A percentile compares a stretch with the other conserved stretches of the same genome.
These are phyloP conservation scores for Himalopsyche japonica DNA, from an alignment of 2,888 invertebrate genomes.

Conservation along the genomic window DNA sequence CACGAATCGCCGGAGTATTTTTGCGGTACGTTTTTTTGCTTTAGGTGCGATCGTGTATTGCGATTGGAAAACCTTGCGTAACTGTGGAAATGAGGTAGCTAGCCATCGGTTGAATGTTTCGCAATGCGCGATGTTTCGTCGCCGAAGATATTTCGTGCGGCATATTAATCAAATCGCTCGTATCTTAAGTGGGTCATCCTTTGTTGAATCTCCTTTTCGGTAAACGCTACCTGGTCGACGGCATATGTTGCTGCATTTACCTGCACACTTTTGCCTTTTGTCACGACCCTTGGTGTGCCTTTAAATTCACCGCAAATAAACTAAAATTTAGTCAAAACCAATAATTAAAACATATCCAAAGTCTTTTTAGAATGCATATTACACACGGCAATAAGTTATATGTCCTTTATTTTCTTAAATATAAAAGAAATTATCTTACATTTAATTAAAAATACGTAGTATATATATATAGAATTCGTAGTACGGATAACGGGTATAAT, in stretches of 20 bases:
- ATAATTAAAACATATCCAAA: too few species aligned
- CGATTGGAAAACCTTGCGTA: neutral
- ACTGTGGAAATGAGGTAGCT: neutral
- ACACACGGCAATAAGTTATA: too few species aligned
- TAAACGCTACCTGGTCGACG: neutral
- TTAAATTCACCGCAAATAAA: too few species aligned
- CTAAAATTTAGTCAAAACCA: too few species aligned
- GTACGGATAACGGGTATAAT: too few species aligned
- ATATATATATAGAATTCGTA: too few species aligned
- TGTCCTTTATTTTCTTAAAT: too few species aligned
- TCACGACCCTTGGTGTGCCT: neutral
- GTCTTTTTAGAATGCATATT: too few species aligned
- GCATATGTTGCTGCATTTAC: neutral
- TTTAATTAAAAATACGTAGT: too few species aligned
- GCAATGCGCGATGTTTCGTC: neutral
- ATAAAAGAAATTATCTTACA: too few species aligned
- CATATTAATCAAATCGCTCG: neutral
- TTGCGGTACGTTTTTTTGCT: neutral
- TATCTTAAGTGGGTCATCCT: neutral
- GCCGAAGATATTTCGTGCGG: neutral
- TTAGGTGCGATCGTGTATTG: neutral
- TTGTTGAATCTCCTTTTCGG: neutral
- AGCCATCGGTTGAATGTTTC: neutral
- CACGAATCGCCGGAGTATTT: neutral
- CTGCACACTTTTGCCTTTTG: neutral